Evolutionary conservation across 35 echinoderm and acorn worm species (phyloP), one percentile per base, ranked within the genome.

Genomic region (Strongylocentrotus purpuratus): DNA sequence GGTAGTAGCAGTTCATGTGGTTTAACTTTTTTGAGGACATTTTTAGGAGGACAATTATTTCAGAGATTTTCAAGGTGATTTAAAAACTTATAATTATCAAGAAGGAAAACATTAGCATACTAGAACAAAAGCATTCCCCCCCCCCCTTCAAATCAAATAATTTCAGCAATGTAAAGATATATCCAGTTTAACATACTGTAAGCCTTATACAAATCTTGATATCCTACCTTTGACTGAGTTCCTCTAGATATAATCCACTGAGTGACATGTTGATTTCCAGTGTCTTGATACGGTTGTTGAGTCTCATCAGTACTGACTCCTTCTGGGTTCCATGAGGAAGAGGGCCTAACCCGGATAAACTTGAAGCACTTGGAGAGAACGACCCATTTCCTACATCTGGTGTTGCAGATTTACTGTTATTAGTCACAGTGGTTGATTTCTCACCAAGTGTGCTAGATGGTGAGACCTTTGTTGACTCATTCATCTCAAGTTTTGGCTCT

Each of bases 221-320:
- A 50, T 47, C 48, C 94, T 94, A 99, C 98, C 97, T 96, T 88
- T 98, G 97, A 87, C 98, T 99, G 11, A 99, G 96, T 95, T 99
- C 98, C 78, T 99, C 97, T 18, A 99, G 94, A 87, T 99, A 99
- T 46, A 95, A 93, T 60, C 96, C 96, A 94, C 98, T 99, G 20
- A 99, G 60, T 4, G 98, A 98, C 95, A 99, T 97, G 48, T 99
- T 99, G 48, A 98, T 86, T 90, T 99, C 98, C 78, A 99, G 58
- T 61, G 95, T 89, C 92, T 99, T 99, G 94, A 99, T 99, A 6
- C 98, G 96, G 96, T 99, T 99, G 70, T 99, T 99, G 5, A 99
- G 95, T 88, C 98, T 98, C 98, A 99, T 99, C 88, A 99, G 96
- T 2, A 99, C 96, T 10, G 98, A 98, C 32, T 99, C 98, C 85